A percentile compares a stretch with the other conserved stretches of the same genome.
These are phyloP conservation scores for Leucosticte australis DNA, from an alignment of 2,113 vertebrate species.

Conservation along the genomic window DNA sequence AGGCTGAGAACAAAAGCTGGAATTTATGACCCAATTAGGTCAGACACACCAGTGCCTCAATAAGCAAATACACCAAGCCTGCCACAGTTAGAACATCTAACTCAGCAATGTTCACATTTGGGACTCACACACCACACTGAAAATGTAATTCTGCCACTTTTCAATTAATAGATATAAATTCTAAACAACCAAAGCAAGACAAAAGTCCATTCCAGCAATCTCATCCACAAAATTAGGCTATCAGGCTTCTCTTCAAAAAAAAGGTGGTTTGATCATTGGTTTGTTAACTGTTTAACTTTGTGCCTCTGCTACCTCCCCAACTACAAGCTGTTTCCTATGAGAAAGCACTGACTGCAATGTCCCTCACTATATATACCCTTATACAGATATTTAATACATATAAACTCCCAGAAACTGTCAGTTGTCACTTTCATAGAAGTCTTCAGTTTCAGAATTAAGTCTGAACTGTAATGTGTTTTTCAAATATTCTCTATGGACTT, in stretches of 20 bases:
- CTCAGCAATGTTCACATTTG: neutral
- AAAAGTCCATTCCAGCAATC: neutral
- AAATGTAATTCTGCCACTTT: neutral
- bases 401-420: neutral
- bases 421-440: neutral
- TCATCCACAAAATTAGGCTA: neutral
- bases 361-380: neutral
- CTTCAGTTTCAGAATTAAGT: neutral
- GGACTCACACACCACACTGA: neutral
- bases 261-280: accelerated
- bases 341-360: neutral
- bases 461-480: neutral
- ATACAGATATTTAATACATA: neutral
- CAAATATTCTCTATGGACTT: neutral
- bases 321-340: neutral
- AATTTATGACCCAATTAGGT: slow-evolving; percentile 14
- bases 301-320: neutral
- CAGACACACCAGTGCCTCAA: neutral
- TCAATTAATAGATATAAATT: neutral
- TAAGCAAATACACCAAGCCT: neutral
- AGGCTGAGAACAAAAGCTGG: slow-evolving; percentile 10
- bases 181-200: neutral
- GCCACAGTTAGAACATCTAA: neutral
- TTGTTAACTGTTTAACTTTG: neutral
- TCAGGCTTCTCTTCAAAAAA: neutral